Base-by-base conservation (phyloP, 2,797 vertebrate species). In the Molothrus ater region DNA sequence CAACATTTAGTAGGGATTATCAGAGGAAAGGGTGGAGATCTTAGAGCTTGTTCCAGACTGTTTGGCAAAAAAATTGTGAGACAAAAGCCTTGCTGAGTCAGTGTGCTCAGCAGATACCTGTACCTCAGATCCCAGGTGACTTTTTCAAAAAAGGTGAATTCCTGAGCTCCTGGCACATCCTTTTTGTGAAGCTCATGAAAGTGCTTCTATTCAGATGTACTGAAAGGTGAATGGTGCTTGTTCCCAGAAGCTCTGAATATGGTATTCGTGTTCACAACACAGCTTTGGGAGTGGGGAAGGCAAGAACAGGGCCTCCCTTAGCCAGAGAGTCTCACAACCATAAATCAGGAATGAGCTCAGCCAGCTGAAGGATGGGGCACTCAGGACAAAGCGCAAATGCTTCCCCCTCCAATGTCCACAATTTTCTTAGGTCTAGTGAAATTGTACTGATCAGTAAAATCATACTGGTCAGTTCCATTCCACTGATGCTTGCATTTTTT, bases 1-100 rank as follows among this genome's bases (percentile, higher is more conserved):
- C 88, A 59, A 29, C 38, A 80, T 88, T 91, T 80, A 87, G 47
- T 32, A 17, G 43, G 76, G 42, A 69, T 95, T 95, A 86, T 91
- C 78, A 81, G 66, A 95, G 94, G 95, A 96, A 95, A 93, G 95
- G 94, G 92, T 92, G 96, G 94, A 91, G 93, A 78, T 34, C 3
- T 26, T 54, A 54, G 45, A 78, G 65, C 51, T 71, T 54, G 54
- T 88, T 95, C 69, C 80, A 86, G 88, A 16, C 28, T 65, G 26
- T 45, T 78, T 86, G 56, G 51, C 57, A 54, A 90, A 91, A 93
- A 9, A 28, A 19, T 50, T 0, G 0, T 1, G 8, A 57, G 38
- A 45, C 47, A 78, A 86, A 93, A 80, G 83, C 51, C 38, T 63
- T 56, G 47, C 50, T 69, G 53, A 81, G 50, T 70, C 61, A 85